Conservation (phyloP, 2,797 vertebrate genomes). For the Sebastiscus tertius region DNA sequence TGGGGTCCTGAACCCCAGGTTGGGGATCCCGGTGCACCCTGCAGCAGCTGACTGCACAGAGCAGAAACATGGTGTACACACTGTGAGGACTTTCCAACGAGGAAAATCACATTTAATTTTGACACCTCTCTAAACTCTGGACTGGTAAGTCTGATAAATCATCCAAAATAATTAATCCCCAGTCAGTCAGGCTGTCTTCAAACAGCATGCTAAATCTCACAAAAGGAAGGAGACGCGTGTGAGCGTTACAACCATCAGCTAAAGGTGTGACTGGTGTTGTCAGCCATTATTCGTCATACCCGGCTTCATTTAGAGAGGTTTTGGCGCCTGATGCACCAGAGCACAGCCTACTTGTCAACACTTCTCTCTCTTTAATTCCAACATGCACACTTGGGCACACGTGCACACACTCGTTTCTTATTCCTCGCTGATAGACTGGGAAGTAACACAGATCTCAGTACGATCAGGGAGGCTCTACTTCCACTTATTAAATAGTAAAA, state of each 20-base stretch:
- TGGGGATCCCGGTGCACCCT: constrained; percentile 10
- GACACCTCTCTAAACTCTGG: constrained; percentile 80
- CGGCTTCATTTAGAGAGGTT: constrained; percentile 81
- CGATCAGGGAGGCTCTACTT: constrained; percentile 42
- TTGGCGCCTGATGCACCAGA: constrained; percentile 76
- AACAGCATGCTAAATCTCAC: constrained; percentile 80
- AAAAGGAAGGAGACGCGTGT: constrained; percentile 72
- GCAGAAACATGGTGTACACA: constrained; percentile 51
- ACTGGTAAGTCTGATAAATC: constrained; percentile 82
- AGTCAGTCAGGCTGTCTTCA: constrained; percentile 82
- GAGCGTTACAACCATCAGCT: constrained; percentile 81
- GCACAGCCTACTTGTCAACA: constrained; percentile 81
- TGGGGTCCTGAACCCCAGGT: background rate
- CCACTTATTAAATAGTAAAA: constrained; percentile 53
- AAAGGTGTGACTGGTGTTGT: constrained; percentile 84
- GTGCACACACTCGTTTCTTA: constrained; percentile 18
- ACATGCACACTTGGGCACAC: constrained; percentile 43
- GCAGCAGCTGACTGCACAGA: constrained; percentile 18
- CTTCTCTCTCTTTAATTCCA: constrained; percentile 72
- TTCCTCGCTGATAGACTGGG: constrained; percentile 77
- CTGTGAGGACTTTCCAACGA: constrained; percentile 57
- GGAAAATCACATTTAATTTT: constrained; percentile 76
- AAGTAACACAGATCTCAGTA: constrained; percentile 30
- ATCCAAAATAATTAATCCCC: constrained; percentile 87
- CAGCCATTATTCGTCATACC: constrained; percentile 85